Evolutionary conservation across 2,797 vertebrate species (phyloP).

Genomic region (Graptemys geographica): DNA sequence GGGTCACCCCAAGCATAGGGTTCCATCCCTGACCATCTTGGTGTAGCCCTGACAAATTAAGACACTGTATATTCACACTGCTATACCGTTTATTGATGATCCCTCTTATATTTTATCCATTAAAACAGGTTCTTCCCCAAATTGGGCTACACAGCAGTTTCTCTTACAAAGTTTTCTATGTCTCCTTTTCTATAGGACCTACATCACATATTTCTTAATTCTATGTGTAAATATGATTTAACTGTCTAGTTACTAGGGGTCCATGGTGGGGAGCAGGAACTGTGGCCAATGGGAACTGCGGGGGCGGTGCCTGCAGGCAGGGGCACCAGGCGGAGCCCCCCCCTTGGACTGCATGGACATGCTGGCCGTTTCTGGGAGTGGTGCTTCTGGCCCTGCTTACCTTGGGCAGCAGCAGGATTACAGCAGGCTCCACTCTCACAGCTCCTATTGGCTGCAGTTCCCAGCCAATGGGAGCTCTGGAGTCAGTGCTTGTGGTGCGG

Average conservation of each 20-base stretch:
- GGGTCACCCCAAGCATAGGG: neutral
- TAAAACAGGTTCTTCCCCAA: neutral
- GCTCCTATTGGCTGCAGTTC: too few relatives aligned
- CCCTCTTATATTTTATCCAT: neutral
- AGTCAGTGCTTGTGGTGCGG: too few relatives aligned
- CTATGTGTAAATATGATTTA: neutral
- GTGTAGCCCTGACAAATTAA: neutral
- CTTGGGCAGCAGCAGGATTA: too few relatives aligned
- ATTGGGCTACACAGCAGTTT: neutral
- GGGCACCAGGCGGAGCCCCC: too few relatives aligned
- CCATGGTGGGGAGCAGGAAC: too few relatives aligned
- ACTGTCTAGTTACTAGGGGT: neutral
- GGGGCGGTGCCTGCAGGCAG: too few relatives aligned
- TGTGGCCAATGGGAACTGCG: too few relatives aligned
- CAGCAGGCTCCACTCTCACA: too few relatives aligned
- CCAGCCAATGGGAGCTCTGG: too few relatives aligned
- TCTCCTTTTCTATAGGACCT: neutral
- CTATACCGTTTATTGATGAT: neutral
- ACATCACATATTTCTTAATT: neutral
- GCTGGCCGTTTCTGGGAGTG: too few relatives aligned
- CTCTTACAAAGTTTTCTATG: neutral
- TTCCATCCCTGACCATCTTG: neutral
- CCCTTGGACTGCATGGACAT: too few relatives aligned
- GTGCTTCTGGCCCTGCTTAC: too few relatives aligned
- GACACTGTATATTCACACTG: neutral